These are phyloP conservation scores for Nettapus auritus DNA, from an alignment of 2,113 vertebrate genomes.

Conservation along the genomic window DNA sequence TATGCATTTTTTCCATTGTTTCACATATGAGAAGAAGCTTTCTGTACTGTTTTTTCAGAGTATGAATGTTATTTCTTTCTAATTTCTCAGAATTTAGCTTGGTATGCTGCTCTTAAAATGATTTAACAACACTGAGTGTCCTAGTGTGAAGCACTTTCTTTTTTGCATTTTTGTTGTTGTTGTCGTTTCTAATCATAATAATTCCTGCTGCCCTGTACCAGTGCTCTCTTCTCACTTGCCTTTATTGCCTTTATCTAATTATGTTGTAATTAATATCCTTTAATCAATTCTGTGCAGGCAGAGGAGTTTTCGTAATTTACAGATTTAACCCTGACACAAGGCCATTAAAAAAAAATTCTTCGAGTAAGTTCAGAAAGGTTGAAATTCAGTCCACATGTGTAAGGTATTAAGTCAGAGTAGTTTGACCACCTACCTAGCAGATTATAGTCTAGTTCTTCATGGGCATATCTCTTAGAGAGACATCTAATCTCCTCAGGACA, in stretches of 20 bases:
- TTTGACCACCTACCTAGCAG: not conserved
- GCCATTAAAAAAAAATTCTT: not conserved
- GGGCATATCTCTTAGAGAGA: not conserved
- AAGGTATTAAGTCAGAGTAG: not conserved
- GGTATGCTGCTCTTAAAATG: not conserved
- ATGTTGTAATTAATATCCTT: not conserved
- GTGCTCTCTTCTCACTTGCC: not conserved
- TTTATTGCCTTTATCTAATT: not conserved
- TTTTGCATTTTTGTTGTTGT: not conserved
- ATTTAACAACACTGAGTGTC: not conserved
- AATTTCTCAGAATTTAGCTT: not conserved
- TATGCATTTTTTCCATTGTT: not conserved
- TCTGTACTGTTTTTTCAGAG: not conserved
- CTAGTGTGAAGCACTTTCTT: not conserved
- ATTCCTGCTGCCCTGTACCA: not conserved
- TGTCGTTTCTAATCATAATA: not conserved
- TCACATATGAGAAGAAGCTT: not conserved
- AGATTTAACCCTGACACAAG: accelerated
- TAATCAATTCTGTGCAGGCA: not conserved
- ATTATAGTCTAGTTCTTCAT: not conserved
- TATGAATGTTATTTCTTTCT: not conserved
- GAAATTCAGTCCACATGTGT: not conserved
- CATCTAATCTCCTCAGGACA: not conserved
- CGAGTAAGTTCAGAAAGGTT: not conserved
- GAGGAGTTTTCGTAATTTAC: not conserved